phyloP scores from a whole-genome alignment of 2,797 vertebrate species.

The Varecia variegata region DNA sequence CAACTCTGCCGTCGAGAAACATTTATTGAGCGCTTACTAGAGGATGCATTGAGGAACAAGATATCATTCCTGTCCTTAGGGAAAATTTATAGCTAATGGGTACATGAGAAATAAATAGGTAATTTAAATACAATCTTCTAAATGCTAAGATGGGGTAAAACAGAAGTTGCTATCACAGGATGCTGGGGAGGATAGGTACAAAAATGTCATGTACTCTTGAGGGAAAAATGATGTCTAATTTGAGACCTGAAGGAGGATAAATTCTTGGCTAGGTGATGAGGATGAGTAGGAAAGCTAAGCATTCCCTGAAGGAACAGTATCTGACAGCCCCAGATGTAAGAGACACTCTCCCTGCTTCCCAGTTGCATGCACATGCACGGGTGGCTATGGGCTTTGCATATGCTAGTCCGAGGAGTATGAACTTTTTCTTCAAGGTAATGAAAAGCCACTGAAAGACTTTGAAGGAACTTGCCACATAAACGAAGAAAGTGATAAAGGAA shows the following conservation, averaged over 20 bases:
- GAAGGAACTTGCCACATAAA: background rate
- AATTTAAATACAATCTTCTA: slow-evolving; percentile 9
- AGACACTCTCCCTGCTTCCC: too few relatives aligned
- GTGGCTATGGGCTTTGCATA: background rate
- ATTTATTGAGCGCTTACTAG: background rate
- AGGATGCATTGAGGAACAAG: background rate
- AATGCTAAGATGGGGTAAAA: background rate
- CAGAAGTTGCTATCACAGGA: background rate
- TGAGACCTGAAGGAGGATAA: background rate
- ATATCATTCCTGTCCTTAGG: background rate
- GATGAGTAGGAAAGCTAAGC: background rate
- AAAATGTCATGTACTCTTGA: background rate
- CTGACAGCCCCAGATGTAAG: background rate
- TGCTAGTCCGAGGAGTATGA: background rate
- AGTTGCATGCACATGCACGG: rapidly evolving
- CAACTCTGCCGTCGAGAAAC: background rate
- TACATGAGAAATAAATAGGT: background rate
- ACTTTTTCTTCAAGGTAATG: background rate
- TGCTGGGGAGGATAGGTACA: background rate
- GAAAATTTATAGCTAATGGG: background rate
- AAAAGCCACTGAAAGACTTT: background rate
- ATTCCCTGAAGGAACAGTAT: background rate
- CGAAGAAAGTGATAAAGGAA: background rate
- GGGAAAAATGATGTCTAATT: background rate
- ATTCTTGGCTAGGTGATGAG: background rate